These are phyloP conservation scores for Zelostemma sp. DNA, from an alignment of 1,140 invertebrate species.

Conservation along the genomic window DNA sequence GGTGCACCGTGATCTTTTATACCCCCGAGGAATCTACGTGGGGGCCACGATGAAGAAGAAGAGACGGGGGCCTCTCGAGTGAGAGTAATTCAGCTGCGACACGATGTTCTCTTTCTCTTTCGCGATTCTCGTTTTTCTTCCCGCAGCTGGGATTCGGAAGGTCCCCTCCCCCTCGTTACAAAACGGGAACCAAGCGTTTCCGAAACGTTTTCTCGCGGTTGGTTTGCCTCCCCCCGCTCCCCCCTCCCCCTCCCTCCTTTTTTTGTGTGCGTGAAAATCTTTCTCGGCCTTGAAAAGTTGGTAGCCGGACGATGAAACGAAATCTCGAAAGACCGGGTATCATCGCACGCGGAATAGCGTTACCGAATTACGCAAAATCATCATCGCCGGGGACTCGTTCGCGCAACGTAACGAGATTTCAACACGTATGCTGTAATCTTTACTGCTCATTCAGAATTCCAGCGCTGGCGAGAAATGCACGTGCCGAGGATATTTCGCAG, in stretches of 20 bases:
- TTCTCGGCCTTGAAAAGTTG: background rate
- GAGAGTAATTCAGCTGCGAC: conserved; percentile 65
- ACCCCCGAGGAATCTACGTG: conserved; percentile 49
- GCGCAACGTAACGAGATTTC: conserved; percentile 50
- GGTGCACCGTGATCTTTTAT: conserved; percentile 67
- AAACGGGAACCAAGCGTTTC: too few species aligned
- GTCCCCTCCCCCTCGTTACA: too few species aligned
- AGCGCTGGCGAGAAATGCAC: conserved; percentile 23
- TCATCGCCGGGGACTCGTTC: conserved; percentile 39
- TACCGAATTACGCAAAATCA: conserved; percentile 41
- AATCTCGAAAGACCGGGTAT: conserved; percentile 23
- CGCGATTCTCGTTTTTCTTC: conserved; percentile 23
- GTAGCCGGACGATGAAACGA: background rate
- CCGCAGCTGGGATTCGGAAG: too few species aligned
- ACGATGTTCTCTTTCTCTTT: conserved; percentile 56
- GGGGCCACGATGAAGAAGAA: conserved; percentile 38
- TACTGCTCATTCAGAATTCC: conserved; percentile 34
- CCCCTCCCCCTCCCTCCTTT: too few species aligned
- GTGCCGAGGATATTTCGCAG: conserved; percentile 4
- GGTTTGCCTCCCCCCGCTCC: conserved; percentile 30
- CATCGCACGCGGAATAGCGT: conserved; percentile 26
- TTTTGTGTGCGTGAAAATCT: too few species aligned
- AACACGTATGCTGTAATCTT: conserved; percentile 44
- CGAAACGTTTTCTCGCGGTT: too few species aligned
- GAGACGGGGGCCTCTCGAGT: conserved; percentile 56